Evolutionary conservation across 2,113 vertebrate genomes (phyloP), one percentile per base, ranked within the genome.

Genomic region (Mandrillus leucophaeus): DNA sequence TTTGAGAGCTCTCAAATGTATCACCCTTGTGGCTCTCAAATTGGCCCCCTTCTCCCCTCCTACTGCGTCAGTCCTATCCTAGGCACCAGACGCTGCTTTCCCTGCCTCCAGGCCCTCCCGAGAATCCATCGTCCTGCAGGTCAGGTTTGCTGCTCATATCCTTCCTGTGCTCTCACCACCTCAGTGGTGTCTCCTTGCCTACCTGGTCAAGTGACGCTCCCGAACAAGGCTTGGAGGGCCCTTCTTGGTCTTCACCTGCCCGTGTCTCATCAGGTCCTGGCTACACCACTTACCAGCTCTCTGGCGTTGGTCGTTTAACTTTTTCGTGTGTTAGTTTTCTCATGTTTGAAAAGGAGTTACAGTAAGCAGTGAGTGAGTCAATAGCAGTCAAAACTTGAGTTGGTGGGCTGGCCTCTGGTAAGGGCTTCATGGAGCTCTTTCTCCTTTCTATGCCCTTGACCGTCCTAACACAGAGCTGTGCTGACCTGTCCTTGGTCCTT

Each of bases 21-120:
- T 76, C 48, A 82, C 68, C 35, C 68, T 5, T 4, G 8, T 72
- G 68, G 68, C 68, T 64, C 55, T 86, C 40, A 25, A 0, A 6
- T 48, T 38, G 85, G 90, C 76, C 40, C 40, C 48, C 45, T 66
- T 79, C 14, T 80, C 43, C 92, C 48, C 35, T 84, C 13, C 40
- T 0, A 0, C 18, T n/a, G 25, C 20, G 8, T 70, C 8, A 8
- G 14, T 78, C 0, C 0, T 68, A 10, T n/a, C 75, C 50, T 8
- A 45, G 75, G 72, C 89, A 48, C 32, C 48, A 43, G 18, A 84
- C 12, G 2, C 64, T n/a, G 4, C 38, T n/a, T 16, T 76, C 40
- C 57, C 76, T 52, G 7, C 70, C 68, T 92, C 68, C 4, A 1
- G 89, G 32, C 20, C 52, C 43, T 35, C 22, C 70, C 35, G 40